Base-by-base conservation (phyloP, 2,888 invertebrate species). In the Acronicta leporina region DNA sequence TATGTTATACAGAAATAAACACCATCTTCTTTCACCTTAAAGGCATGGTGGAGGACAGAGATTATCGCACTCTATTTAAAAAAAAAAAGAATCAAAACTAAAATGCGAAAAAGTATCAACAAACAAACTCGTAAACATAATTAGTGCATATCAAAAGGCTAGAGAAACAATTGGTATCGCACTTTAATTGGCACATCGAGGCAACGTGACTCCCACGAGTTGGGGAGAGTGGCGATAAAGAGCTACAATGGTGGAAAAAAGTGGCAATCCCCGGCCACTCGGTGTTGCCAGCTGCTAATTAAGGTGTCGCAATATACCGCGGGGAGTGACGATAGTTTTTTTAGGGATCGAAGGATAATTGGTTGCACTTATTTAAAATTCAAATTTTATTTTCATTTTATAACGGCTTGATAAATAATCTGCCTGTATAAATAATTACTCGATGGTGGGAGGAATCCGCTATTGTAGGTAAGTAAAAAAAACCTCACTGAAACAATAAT, bases 241-340 rank as follows among this genome's bases (percentile, higher is more conserved):
- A 71, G 68, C 54, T 63, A 82, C 82, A 84, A 85, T 82, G 63
- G 76, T 70, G 75, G 65, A 76, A 80, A 84, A 86, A 88, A 90
- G 89, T 88, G 89, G 85, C 88, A 89, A 88, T 89, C 86, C 82
- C 85, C 83, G 74, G 78, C 83, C 85, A 84, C 86, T 87, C 73
- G 68, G 80, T 83, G 82, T 82, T 85, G 82, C 82, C 72, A 83
- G 82, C 81, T 83, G 79, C 88, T 90, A 91, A 91, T 91, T 91
- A 91, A 89, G 82, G 85, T 84, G 81, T 83, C 74, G 83, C 83
- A 75, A 72, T 80, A 80, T 78, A 77, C 72, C 81, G 72, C 75
- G 69, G 61, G 62, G 67, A 76, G 77, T 75, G 72, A 76, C 76
- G 77, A 77, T 75, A 73, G 72, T 77, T 80, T 78, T 79, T 77